Percentiles rank a stretch among this genome's conserved stretches.
Evolutionary conservation across 2,888 invertebrate genomes (phyloP).

Genomic region (Archips crataeganus): DNA sequence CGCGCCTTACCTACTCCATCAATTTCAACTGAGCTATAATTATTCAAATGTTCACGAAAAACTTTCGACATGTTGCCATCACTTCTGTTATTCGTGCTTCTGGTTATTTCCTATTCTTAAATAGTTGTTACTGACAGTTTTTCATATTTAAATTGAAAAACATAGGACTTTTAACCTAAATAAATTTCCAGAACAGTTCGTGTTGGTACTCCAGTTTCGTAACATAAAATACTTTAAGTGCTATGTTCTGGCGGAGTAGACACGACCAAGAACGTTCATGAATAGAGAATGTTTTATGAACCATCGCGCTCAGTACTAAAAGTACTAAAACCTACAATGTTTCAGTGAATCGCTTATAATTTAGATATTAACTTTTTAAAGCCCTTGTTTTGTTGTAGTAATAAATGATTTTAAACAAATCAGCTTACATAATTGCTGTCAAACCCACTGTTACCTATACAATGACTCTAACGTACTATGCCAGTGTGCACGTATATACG

Average conservation of each 20-base stretch:
- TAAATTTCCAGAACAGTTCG: slow-evolving; percentile 34
- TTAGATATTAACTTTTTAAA: slow-evolving; percentile 72
- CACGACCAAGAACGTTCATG: slow-evolving; percentile 50
- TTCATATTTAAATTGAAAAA: slow-evolving; percentile 17
- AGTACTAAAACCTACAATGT: slow-evolving; percentile 68
- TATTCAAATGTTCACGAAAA: slow-evolving; percentile 43
- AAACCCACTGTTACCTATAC: slow-evolving; percentile 52
- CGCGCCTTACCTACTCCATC: slow-evolving; percentile 38
- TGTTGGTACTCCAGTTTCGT: slow-evolving; percentile 41
- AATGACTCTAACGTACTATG: slow-evolving; percentile 52
- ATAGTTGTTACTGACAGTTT: slow-evolving; percentile 3
- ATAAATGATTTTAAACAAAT: slow-evolving; percentile 24
- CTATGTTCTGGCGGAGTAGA: slow-evolving; percentile 43
- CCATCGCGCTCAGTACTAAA: slow-evolving; percentile 57
- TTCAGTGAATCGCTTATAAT: slow-evolving; percentile 63
- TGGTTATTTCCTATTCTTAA: slow-evolving; percentile 19
- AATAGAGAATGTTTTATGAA: slow-evolving; percentile 67
- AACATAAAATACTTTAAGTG: slow-evolving; percentile 48
- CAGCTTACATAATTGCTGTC: slow-evolving; percentile 35
- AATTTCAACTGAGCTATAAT: slow-evolving; percentile 40
- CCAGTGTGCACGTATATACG: slow-evolving; percentile 42
- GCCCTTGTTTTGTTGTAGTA: slow-evolving; percentile 50
- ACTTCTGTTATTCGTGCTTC: slow-evolving; percentile 18
- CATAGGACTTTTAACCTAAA: slow-evolving; percentile 14
- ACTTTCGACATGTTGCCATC: slow-evolving; percentile 29